Evolutionary conservation across 2,797 vertebrate genomes (phyloP).

Genomic region (Cossypha caffra): DNA sequence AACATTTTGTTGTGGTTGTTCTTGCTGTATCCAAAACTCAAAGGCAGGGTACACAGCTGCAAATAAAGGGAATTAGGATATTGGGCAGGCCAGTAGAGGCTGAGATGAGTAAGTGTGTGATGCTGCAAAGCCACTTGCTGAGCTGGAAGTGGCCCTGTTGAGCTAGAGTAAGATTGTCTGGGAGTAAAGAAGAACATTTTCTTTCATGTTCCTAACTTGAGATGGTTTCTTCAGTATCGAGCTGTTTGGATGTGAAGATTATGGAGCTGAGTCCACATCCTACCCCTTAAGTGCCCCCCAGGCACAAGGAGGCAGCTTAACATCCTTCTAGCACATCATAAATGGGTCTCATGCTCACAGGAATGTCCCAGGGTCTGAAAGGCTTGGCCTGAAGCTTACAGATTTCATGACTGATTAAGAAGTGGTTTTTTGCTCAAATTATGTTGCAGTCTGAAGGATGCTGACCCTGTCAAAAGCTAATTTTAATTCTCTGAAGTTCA

Average conservation of each 20-base stretch:
- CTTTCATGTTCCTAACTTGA: neutral
- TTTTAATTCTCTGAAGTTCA: neutral
- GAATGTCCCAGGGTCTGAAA: neutral
- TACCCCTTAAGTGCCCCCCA: neutral
- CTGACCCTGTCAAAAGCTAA: neutral
- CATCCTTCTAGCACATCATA: neutral
- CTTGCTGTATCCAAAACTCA: neutral
- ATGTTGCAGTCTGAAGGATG: neutral
- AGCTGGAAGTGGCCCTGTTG: neutral
- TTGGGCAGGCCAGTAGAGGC: neutral
- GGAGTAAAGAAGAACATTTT: neutral
- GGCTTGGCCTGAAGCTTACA: neutral
- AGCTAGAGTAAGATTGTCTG: neutral
- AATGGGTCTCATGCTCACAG: accelerated
- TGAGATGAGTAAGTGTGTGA: neutral
- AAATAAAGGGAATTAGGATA: neutral
- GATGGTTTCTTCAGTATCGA: neutral
- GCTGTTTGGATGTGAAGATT: neutral
- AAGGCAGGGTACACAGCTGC: neutral
- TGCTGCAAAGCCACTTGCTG: neutral
- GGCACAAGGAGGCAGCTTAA: neutral
- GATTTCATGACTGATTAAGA: neutral
- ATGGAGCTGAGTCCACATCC: neutral
- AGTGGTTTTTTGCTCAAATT: neutral
- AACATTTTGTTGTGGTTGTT: neutral